phyloP scores from a whole-genome alignment of 2,888 invertebrate species.

The Linnaemya tessellans region DNA sequence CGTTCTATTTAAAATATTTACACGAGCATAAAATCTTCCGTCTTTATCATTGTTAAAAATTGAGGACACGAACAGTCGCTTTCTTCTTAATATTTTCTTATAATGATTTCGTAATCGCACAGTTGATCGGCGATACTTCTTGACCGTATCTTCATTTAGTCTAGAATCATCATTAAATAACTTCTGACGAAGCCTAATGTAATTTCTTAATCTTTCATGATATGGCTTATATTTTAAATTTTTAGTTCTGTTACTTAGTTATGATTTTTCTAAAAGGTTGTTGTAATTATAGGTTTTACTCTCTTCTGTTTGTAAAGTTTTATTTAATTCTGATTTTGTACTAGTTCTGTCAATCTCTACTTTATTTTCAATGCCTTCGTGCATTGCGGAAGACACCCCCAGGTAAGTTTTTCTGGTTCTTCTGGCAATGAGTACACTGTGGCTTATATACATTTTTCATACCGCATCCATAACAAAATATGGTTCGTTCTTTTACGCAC shows the following conservation, averaged over 20 bases:
- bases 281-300: not conserved
- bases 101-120: constrained; percentile 37
- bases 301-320: no score
- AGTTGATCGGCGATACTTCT: constrained; percentile 26
- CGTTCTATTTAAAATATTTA: not conserved
- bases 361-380: no score
- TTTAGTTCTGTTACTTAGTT: no score
- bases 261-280: not conserved
- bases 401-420: not conserved
- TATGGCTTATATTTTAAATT: no score
- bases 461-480: constrained; percentile 23
- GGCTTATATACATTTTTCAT: constrained; percentile 10
- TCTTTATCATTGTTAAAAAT: constrained; percentile 2
- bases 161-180: constrained; percentile 5
- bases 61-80: not conserved
- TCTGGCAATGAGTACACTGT: not conserved
- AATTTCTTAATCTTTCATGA: constrained; percentile 6
- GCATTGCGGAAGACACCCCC: not conserved
- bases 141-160: not conserved
- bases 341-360: not conserved
- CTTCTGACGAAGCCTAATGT: not conserved
- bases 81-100: not conserved
- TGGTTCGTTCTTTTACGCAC: not conserved
- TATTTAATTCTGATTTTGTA: no score
- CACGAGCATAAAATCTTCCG: not conserved